These are phyloP conservation scores for Leptonema lineaticorne DNA, from an alignment of 1,140 invertebrate genomes.

Conservation along the genomic window DNA sequence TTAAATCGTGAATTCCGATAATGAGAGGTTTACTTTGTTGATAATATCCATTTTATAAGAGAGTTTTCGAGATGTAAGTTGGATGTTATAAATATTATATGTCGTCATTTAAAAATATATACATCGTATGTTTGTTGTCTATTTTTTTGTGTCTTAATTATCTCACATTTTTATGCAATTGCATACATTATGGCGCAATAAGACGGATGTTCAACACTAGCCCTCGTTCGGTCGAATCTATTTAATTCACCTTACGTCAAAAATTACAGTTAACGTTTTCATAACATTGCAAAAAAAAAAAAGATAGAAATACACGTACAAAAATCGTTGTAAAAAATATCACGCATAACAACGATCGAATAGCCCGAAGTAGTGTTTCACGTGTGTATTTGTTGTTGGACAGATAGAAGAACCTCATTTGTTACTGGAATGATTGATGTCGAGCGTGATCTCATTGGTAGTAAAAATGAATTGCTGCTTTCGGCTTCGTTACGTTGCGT, in stretches of 20 bases:
- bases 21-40: too few species aligned
- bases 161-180: conserved; percentile 8
- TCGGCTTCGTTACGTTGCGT: not conserved
- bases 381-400: conserved; percentile 13
- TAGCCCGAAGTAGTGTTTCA: conserved; percentile 3
- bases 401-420: conserved; percentile 25
- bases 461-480: conserved; percentile 11
- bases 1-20: too few species aligned
- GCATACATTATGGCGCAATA: not conserved
- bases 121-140: too few species aligned
- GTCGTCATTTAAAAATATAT: too few species aligned
- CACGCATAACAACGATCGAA: conserved; percentile 8
- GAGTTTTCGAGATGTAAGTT: too few species aligned
- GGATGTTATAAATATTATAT: too few species aligned
- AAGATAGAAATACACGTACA: not conserved
- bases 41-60: too few species aligned
- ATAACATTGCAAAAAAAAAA: conserved; percentile 9
- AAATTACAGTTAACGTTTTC: conserved; percentile 18
- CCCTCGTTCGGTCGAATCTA: not conserved
- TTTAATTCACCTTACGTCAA: not conserved
- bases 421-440: conserved; percentile 27
- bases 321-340: not conserved
- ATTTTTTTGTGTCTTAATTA: not conserved
- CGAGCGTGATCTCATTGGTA: conserved; percentile 26
- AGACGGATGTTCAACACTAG: not conserved